A percentile compares a stretch with the other conserved stretches of the same genome.
Evolutionary conservation across 2,113 vertebrate species (phyloP).

Genomic region (Ramphastos sulfuratus): DNA sequence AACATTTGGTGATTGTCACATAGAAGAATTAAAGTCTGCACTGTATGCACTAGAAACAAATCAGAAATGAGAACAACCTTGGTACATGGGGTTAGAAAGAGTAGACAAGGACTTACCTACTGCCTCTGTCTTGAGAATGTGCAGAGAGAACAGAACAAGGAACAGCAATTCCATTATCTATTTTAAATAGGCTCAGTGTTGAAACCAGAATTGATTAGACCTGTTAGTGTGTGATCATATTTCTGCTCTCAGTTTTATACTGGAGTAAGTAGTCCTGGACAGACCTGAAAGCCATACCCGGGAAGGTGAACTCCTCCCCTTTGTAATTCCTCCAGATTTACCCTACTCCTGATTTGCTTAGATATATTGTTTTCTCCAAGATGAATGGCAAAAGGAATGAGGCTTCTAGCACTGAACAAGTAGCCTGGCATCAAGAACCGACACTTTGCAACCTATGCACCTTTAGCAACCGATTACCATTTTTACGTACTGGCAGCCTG

Average conservation of each 20-base stretch:
- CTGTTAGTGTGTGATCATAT: slow-evolving; percentile 27
- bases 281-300: slow-evolving; percentile 58
- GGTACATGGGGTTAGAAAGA: background rate
- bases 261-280: slow-evolving; percentile 45
- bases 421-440: background rate
- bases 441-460: background rate
- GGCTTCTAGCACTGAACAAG: background rate
- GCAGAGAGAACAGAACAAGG: slow-evolving; percentile 41
- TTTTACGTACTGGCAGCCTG: background rate
- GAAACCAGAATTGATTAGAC: slow-evolving; percentile 41
- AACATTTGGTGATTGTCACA: background rate
- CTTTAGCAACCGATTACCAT: background rate
- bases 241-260: slow-evolving; percentile 71
- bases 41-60: background rate
- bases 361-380: background rate
- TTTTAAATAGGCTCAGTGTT: slow-evolving; percentile 32
- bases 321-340: slow-evolving; percentile 61
- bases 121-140: slow-evolving; percentile 40
- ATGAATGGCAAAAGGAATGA: background rate
- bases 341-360: slow-evolving; percentile 43
- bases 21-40: background rate
- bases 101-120: slow-evolving; percentile 54
- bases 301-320: slow-evolving; percentile 70
- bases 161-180: slow-evolving; percentile 54
- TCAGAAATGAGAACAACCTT: background rate